Conservation (phyloP, 2,113 vertebrate species). For the Eidolon helvum region DNA sequence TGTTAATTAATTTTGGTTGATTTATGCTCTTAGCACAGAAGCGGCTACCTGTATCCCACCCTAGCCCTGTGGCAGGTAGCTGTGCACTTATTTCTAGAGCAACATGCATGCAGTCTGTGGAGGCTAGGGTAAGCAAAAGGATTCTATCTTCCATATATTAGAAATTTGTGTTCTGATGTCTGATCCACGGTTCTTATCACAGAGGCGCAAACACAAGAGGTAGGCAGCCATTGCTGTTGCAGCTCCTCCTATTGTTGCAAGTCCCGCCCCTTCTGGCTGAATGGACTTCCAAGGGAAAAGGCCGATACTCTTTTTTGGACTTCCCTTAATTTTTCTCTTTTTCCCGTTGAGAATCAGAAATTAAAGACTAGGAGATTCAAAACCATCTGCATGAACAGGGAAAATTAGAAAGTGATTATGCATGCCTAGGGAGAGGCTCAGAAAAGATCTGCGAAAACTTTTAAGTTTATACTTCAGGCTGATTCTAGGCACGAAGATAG, state of each 20-base stretch:
- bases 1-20: neutral
- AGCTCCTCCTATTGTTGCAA: neutral
- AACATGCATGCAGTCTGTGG: neutral
- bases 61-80: neutral
- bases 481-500: neutral
- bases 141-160: neutral
- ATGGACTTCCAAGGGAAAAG: neutral
- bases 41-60: too few species aligned
- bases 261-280: neutral
- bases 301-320: neutral
- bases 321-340: neutral
- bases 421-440: neutral
- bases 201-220: neutral
- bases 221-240: neutral
- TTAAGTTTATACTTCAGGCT: neutral
- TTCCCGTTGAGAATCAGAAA: neutral
- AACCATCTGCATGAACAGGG: neutral
- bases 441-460: neutral
- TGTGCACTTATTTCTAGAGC: neutral
- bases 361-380: neutral
- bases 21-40: neutral
- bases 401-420: neutral
- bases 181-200: neutral
- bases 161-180: neutral
- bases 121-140: neutral